These are phyloP conservation scores for Corella eumyota DNA, from an alignment of 23 tunicate genomes.

Conservation along the genomic window DNA sequence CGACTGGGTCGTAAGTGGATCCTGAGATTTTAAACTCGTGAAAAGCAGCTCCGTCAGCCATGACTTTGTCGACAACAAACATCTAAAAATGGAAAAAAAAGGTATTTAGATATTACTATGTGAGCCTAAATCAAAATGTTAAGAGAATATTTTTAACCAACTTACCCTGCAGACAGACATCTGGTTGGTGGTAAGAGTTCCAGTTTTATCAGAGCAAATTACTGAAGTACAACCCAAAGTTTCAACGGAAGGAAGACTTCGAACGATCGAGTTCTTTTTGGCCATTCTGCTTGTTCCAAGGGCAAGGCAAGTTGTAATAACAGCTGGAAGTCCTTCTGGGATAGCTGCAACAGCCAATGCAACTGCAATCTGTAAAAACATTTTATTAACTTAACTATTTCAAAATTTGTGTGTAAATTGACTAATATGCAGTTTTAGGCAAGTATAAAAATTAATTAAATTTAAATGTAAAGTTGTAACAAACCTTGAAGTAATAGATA, in stretches of 20 bases:
- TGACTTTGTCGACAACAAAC: constrained; percentile 67
- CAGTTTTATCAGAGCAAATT: constrained; percentile 99
- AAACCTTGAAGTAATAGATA: constrained; percentile 92
- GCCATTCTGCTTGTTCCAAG: constrained; percentile 99
- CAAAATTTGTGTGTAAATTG: no score
- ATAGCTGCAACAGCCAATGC: constrained; percentile 99
- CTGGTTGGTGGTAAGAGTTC: constrained; percentile 98
- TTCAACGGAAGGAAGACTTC: constrained; percentile 96
- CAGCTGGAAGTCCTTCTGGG: constrained; percentile 99
- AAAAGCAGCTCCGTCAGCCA: constrained; percentile 39
- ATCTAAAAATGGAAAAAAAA: constrained; percentile 24
- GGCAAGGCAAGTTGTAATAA: constrained; percentile 98
- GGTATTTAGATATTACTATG: neutral
- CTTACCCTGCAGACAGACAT: constrained; percentile 86
- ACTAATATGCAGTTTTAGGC: no score
- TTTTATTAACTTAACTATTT: neutral
- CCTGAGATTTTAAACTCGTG: constrained; percentile 91
- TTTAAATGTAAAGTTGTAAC: no score
- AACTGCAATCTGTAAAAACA: constrained; percentile 72
- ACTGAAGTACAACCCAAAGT: constrained; percentile 99
- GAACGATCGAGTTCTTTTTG: constrained; percentile 97
- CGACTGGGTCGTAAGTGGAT: constrained; percentile 96
- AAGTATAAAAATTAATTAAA: no score
- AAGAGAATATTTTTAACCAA: neutral
- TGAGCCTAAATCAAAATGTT: neutral